A percentile compares a stretch with the other conserved stretches of the same genome.
phyloP scores from a whole-genome alignment of 2,797 vertebrate genomes.

The Balearica regulorum region DNA sequence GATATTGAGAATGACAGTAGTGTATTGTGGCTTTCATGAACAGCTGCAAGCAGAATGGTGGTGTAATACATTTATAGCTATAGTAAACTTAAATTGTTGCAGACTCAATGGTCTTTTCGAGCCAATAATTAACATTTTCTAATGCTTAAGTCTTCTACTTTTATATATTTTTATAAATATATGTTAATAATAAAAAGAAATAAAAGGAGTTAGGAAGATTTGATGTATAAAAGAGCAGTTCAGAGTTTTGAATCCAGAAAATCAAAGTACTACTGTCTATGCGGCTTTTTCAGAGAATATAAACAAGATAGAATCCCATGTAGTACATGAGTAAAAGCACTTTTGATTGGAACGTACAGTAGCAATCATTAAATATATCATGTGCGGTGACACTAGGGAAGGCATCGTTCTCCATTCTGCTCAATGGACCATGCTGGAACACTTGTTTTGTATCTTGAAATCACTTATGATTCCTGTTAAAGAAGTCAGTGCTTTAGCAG shows the following conservation, averaged over 20 bases:
- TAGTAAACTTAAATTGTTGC: slow-evolving; percentile 7
- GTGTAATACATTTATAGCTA: neutral
- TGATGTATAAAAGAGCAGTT: neutral
- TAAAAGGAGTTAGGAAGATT: neutral
- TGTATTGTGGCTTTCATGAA: slow-evolving; percentile 24
- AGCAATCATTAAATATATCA: slow-evolving; percentile 52
- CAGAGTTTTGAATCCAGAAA: neutral
- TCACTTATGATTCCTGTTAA: slow-evolving; percentile 53
- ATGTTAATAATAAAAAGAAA: neutral
- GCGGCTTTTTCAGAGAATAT: neutral
- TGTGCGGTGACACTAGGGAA: neutral
- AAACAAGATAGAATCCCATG: slow-evolving; percentile 19
- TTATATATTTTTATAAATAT: neutral
- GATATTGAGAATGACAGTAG: neutral
- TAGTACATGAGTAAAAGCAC: slow-evolving; percentile 32
- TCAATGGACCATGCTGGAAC: slow-evolving; percentile 45
- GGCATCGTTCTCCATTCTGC: slow-evolving; percentile 48
- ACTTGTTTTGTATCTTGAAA: slow-evolving; percentile 50
- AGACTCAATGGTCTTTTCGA: neutral
- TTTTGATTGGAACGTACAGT: neutral
- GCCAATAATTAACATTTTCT: slow-evolving; percentile 6
- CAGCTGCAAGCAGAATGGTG: neutral
- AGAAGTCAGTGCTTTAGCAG: slow-evolving; percentile 29
- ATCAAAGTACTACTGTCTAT: neutral
- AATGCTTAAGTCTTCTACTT: neutral